Evolutionary conservation across 2,888 invertebrate genomes (phyloP), one percentile per base, ranked within the genome.

Genomic region (Oeneis ivallda): DNA sequence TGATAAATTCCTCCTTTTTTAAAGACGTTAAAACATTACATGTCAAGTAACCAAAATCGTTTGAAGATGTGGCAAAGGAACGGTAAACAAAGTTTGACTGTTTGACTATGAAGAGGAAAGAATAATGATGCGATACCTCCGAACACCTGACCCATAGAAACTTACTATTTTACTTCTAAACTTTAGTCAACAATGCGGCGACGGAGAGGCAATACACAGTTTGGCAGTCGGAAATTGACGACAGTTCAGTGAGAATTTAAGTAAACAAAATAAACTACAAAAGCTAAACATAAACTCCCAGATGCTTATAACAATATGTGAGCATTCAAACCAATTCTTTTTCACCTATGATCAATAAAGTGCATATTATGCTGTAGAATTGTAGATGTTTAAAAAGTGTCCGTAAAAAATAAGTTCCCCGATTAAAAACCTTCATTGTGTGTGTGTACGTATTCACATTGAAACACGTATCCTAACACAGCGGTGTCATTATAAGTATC

Each of bases 141-240:
- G 15, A 54, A 54, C 6, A 37, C 37, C 54, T 37, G 17, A 54
- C 34, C 54, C 11, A 54, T 39, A 54, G 10, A 54, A 54, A 39
- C 54, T 17, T 54, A 37, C n/a, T 54, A 10, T 37, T 37, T 54
- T 19, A 56, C 39, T 39, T 54, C 39, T 17, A 19, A 54, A 54
- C 56, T 56, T 56, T 5, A 41, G 13, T 39, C 56, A 41, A 56
- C 56, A 56, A 56, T 26, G 56, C 11, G 41, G 56, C 41, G 19
- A 41, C 11, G 56, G 56, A 11, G 56, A 10, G 39, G 10, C 53
- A 11, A 13, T 41, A 56, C 53, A 53, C 56, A 41, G 19, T 56
- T 56, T 56, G 39, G 17, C 19, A 54, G 19, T 39, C 17, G 41
- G 19, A 56, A 56, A 56, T 56, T 56, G 56, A 56, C 56, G 56